These are phyloP conservation scores for Acrocera orbiculus DNA, from an alignment of 2,888 invertebrate species.

Conservation along the genomic window DNA sequence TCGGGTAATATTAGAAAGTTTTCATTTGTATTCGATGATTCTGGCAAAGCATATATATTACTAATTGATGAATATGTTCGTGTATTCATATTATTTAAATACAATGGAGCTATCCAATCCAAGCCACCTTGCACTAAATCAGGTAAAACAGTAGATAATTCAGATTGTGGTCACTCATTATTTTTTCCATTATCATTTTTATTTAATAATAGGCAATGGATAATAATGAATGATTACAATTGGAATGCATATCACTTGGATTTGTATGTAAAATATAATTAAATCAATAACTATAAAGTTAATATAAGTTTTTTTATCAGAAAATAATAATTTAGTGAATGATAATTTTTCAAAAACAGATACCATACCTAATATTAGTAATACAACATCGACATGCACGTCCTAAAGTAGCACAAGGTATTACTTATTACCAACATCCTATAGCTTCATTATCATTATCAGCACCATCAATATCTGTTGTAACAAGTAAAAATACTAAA, in stretches of 20 bases:
- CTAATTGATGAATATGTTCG: slow-evolving; percentile 24
- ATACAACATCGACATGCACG: slow-evolving; percentile 34
- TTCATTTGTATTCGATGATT: slow-evolving; percentile 12
- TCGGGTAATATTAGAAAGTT: slow-evolving; percentile 41
- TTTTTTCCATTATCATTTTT: no score
- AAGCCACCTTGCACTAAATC: slow-evolving; percentile 84
- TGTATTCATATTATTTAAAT: slow-evolving; percentile 23
- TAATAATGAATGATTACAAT: slow-evolving; percentile 6
- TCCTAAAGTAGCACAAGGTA: slow-evolving; percentile 45
- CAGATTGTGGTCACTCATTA: slow-evolving; percentile 11
- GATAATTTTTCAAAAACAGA: no score
- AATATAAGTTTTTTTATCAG: no score
- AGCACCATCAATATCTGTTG: slow-evolving; percentile 10
- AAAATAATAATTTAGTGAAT: no score
- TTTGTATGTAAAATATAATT: no score
- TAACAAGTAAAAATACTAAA: slow-evolving; percentile 18
- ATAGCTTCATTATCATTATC: slow-evolving; percentile 9
- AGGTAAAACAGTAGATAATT: slow-evolving; percentile 38
- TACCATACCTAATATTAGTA: background rate
- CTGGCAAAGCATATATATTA: slow-evolving; percentile 15
- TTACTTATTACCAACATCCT: slow-evolving; percentile 21
- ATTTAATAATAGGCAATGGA: no score
- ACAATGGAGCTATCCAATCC: slow-evolving; percentile 59
- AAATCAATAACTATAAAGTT: background rate
- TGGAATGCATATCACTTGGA: no score